Conservation (phyloP, 1,140 invertebrate genomes). For the Drosophila equinoxialis region DNA sequence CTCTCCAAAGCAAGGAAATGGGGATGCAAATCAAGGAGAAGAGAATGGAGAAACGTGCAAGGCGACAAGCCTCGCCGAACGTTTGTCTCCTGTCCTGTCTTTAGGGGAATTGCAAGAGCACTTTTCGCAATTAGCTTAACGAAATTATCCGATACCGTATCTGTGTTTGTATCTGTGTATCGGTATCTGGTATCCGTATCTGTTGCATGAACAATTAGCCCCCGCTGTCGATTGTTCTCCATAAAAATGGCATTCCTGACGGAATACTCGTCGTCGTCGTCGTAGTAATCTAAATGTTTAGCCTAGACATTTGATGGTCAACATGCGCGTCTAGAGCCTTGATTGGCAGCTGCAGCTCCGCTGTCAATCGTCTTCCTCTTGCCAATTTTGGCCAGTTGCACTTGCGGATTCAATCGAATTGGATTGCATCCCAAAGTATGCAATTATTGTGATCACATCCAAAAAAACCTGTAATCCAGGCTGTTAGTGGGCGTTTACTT, state of each 20-base stretch:
- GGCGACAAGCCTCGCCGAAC: constrained; percentile 50
- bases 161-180: constrained; percentile 32
- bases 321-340: constrained; percentile 66
- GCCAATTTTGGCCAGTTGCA: constrained; percentile 59
- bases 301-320: constrained; percentile 76
- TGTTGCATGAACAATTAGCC: constrained; percentile 80
- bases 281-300: constrained; percentile 76
- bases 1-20: background rate
- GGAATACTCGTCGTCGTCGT: constrained; percentile 59
- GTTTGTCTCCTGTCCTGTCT: constrained; percentile 63
- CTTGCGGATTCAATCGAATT: constrained; percentile 62
- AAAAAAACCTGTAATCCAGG: constrained; percentile 1
- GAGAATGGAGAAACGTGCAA: background rate
- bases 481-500: constrained; percentile 37
- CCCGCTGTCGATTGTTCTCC: constrained; percentile 70
- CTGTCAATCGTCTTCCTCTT: constrained; percentile 66
- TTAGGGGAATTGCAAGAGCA: constrained; percentile 64
- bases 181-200: constrained; percentile 35
- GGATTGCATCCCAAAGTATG: constrained; percentile 38
- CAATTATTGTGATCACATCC: constrained; percentile 72
- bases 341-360: constrained; percentile 69
- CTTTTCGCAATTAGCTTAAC: constrained; percentile 74
- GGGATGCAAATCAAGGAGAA: constrained; percentile 21
- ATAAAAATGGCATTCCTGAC: constrained; percentile 80
- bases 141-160: constrained; percentile 66